Base-by-base conservation (phyloP, 2,797 vertebrate species). In the Scolopax bukidnonensis region DNA sequence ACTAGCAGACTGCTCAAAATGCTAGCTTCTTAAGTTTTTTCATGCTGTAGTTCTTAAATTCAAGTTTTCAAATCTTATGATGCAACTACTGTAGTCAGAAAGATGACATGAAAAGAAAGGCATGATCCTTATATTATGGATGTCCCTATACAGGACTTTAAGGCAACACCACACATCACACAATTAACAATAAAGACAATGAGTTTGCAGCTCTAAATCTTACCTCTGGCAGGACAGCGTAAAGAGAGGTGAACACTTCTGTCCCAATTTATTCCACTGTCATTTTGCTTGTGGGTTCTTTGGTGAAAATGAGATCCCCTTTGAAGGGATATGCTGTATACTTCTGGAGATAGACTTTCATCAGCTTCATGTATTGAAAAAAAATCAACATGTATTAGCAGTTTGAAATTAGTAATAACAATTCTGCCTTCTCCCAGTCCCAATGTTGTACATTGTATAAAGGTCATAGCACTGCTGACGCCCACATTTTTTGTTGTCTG, bases 381-480 rank as follows among this genome's bases (percentile, higher is more conserved):
- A 84, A 74, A 41, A 15, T 6, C 32, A 70, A 17, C 27, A 30
- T 3, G 8, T 73, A 79, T 76, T 65, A 69, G 45, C 0, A 0
- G n/a, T 74, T 84, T 89, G 79, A 90, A 88, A 93, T 69, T 41
- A 69, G 40, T 67, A 88, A 63, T 30, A 92, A 54, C 24, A 76
- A 38, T 68, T 30, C 65, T 89, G 48, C 50, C 57, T 83, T 93
- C 32, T 68, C 63, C 54, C 59, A 91, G 30, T 90, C 56, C 61
- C 40, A 32, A 32, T 81, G 54, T 59, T 91, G 68, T 74, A 92
- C 9, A 24, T 41, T 69, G 40, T 59, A 81, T 92, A 95, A 96
- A 96, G 84, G 79, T 95, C 91, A 96, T 60, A 81, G 41, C 41
- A 60, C 38, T 91, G 47, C 38, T 70, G 77, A 90, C 3, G 11